Evolutionary conservation across 2,797 vertebrate species (phyloP), one percentile per base, ranked within the genome.

Genomic region (Mormyrops attenuatus): DNA sequence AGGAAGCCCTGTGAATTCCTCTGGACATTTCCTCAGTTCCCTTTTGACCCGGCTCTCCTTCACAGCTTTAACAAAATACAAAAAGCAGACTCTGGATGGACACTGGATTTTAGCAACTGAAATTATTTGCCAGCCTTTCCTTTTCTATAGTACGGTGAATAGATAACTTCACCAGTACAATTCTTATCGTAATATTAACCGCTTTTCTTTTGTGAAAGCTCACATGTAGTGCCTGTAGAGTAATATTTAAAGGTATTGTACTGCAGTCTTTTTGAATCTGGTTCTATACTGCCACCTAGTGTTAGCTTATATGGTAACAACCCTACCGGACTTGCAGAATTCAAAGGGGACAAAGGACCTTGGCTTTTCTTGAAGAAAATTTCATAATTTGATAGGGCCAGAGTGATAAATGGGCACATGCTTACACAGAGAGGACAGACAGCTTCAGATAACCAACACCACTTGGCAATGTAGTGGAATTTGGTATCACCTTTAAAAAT

Each of bases 261-360:
- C 60, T 11, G 84, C 84, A 34, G 52, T 55, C 50, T 7, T 53
- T 52, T 38, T 55, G 5, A n/a, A 53, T 26, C 53, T 88, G 73
- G 87, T 38, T 88, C 53, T 84, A 84, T 66, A 82, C 89, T 88
- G 73, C 86, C 89, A 88, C 44, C 89, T 15, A 41, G 89, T 90
- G 89, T 63, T 88, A 26, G 1, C 53, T 34, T 66, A 17, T 22
- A 44, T 52, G 69, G 0, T 50, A 66, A 66, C 41, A 85, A 15
- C 26, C n/a, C 38, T 55, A n/a, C 15, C 41, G 1, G 82, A 22
- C 44, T 5, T 17, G 47, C 47, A 50, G 3, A n/a, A 41, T 41
- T 41, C 41, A 85, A 26, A 11, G 20, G 20, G 38, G 77, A 47
- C 77, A 69, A 69, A n/a, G 38, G 5, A 7, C 15, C 69, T 77